Evolutionary conservation across 2,113 vertebrate species (phyloP), one percentile per base, ranked within the genome.

Genomic region (Strix aluco): DNA sequence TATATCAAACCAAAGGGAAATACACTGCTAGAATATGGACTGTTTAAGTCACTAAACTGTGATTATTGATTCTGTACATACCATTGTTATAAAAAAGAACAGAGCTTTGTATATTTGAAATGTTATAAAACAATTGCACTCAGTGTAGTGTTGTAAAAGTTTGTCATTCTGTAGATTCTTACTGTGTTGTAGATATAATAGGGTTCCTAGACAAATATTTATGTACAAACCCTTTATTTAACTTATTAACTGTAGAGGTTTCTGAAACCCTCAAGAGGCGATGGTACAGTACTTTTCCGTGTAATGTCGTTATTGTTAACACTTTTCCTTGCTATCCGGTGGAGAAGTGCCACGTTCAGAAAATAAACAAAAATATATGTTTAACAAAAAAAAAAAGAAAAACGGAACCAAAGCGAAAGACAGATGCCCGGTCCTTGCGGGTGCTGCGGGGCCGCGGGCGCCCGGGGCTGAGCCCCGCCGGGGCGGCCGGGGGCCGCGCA

Each of bases 181-280:
- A 98, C 98, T 98, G 99, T 99, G 99, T 98, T 98, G 99, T 99
- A 98, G 98, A 98, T 99, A 99, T 97, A 97, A 98, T 99, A 99
- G 98, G 98, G 97, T 98, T 99, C 98, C 98, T 99, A 99, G 99
- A 99, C 98, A 96, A 99, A 99, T 99, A 99, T 99, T 99, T 99
- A 99, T 99, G 99, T 99, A 98, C 97, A 97, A 98, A 98, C 97
- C 97, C 98, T 98, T 98, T 98, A 98, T 98, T 99, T 98, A 98
- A 99, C 98, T 98, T 99, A 97, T 98, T 98, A 99, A 98, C 98
- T 98, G 98, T 98, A 98, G 98, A 98, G 97, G 97, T 98, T 98
- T 97, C 98, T 54, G 96, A 98, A 98, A 98, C 97, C 98, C 98
- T 98, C 94, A 97, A 98, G 98, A 98, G 98, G 97, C 98, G 89